Evolutionary conservation across 1,140 invertebrate species (phyloP), one percentile per base, ranked within the genome.

Genomic region (Leptinotarsa lineolata): DNA sequence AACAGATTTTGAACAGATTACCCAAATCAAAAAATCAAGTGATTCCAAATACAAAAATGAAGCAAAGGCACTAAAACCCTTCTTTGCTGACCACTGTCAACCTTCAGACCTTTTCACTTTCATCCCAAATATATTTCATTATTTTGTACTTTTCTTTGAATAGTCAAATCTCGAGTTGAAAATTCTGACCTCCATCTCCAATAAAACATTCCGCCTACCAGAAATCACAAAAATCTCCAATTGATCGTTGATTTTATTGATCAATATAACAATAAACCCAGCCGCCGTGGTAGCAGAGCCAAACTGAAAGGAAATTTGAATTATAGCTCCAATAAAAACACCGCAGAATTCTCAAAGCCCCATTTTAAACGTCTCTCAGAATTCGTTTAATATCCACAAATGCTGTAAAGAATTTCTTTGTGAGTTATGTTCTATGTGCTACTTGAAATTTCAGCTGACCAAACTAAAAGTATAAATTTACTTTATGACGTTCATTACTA

Each of bases 401-500:
- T 54, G 48, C 48, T 54, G 48, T 54, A 54, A 54, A 54, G 48
- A 54, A 54, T 54, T 54, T 54, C 48, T 54, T 54, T 54, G 48
- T 54, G 48, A 54, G 61, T 24, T 65, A 39, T 24, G 39, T 18
- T 39, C 21, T 16, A 30, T 30, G 39, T 65, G 21, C 63, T 65
- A 22, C 63, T 65, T 24, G 63, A 65, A 65, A 30, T 65, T 65
- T 65, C 63, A 65, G 63, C 63, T 65, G 63, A 24, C 21, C 63
- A 65, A 65, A 65, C 63, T 22, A 54, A 39, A 39, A 39, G 48
- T 54, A 39, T 24, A 65, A 65, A 65, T 65, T 65, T 65, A 16
- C 63, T 65, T 65, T 65, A 65, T 65, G 63, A 16, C 21, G 21
- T 65, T 65, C 63, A 65, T 65, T 65, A 24, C 63, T 24, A 22